These are phyloP conservation scores for Anastrepha obliqua DNA, from an alignment of 1,140 invertebrate species.

Conservation along the genomic window DNA sequence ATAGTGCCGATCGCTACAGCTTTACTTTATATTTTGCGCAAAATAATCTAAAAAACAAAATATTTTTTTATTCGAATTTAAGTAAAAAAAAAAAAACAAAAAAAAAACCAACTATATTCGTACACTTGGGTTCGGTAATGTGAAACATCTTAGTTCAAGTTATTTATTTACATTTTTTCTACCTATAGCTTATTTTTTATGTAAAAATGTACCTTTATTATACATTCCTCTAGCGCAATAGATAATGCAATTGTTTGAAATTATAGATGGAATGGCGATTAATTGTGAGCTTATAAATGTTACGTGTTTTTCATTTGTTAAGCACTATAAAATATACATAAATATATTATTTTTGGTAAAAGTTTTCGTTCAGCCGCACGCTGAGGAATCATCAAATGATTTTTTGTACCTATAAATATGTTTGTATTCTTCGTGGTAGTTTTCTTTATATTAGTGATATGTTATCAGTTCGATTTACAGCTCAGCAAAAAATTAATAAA, in stretches of 20 bases:
- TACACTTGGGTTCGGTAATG: not conserved
- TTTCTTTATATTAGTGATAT: no score
- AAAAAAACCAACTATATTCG: not conserved
- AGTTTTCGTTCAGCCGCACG: not conserved
- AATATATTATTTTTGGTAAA: not conserved
- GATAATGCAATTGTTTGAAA: not conserved
- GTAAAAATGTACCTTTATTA: constrained; percentile 9
- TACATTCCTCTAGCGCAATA: constrained; percentile 31
- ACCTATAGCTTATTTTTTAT: constrained; percentile 18
- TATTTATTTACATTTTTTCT: not conserved
- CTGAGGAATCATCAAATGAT: no score
- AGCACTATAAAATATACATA: not conserved
- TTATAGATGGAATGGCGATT: not conserved
- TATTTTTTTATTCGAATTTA: constrained; percentile 17
- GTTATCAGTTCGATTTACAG: no score
- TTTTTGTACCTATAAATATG: no score
- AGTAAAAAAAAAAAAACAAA: not conserved
- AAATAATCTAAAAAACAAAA: not conserved
- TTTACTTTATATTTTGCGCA: constrained; percentile 29
- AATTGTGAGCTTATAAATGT: not conserved
- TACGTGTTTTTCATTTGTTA: not conserved
- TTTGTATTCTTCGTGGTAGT: no score
- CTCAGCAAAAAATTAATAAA: no score
- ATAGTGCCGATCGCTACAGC: not conserved
- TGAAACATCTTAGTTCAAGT: not conserved